These are phyloP conservation scores for Eidolon helvum DNA, from an alignment of 2,113 vertebrate genomes.

Conservation along the genomic window DNA sequence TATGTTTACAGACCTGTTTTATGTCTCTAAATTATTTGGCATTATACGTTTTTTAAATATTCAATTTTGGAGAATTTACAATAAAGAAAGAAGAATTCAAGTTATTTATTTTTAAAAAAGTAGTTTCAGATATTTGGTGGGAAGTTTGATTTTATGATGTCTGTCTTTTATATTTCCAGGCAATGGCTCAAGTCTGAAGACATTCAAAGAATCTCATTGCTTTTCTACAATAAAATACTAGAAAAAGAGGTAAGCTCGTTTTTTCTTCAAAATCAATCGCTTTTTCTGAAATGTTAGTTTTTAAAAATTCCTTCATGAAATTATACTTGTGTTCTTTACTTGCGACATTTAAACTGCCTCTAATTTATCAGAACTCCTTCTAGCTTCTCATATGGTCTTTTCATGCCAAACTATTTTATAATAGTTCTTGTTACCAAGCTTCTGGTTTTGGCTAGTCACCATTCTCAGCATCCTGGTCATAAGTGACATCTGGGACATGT, in stretches of 20 bases:
- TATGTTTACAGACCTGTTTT: background rate
- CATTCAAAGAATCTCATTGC: constrained; percentile 97
- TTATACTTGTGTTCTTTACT: background rate
- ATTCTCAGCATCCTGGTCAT: background rate
- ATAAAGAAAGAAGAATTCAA: background rate
- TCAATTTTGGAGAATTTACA: background rate
- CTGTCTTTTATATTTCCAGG: constrained; percentile 81
- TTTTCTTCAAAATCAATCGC: background rate
- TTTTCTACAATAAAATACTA: constrained; percentile 96
- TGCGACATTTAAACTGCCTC: background rate
- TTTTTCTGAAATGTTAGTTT: constrained; percentile 13
- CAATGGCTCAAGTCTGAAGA: constrained; percentile 99
- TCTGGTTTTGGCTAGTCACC: background rate
- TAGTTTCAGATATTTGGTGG: background rate
- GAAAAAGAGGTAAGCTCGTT: constrained; percentile 94
- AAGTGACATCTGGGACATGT: background rate
- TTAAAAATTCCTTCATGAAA: background rate
- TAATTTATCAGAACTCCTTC: background rate
- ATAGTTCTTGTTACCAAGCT: background rate
- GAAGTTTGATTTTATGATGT: background rate
- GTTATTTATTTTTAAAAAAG: background rate
- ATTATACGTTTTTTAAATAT: background rate
- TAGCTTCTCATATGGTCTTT: background rate
- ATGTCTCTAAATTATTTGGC: background rate
- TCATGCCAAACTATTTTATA: rapidly evolving